Evolutionary conservation across 2,113 vertebrate species (phyloP), one percentile per base, ranked within the genome.

Genomic region (Delphinapterus leucas): DNA sequence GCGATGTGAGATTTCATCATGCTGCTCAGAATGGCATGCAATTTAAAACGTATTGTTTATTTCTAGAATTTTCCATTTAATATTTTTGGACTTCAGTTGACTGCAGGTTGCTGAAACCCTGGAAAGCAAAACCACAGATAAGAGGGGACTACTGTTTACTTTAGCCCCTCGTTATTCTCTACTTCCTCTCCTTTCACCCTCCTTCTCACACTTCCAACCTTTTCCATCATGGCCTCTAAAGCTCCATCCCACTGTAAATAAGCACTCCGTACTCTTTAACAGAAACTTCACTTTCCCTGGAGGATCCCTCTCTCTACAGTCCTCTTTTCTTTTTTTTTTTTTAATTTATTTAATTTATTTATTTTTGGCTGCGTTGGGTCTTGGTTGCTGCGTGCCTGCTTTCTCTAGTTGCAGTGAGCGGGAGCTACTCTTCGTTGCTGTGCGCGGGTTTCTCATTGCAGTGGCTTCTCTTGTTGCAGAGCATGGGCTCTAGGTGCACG

Each of bases 331-430:
- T 74, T 44, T 44, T 9, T 17, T 14, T 17, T 53, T 17, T 53
- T 17, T 5, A 53, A 53, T 53, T 53, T 53, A 53, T 15, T 53
- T 53, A 15, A 49, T 49, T 53, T 53, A 17, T 53, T 53, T 53
- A 53, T 53, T 53, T 53, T 53, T 53, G 15, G 49, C 49, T 53
- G 49, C 15, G 1, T 53, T 53, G 49, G 49, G 49, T 53, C 49
- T 53, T 53, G 15, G 1, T 53, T 1, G 49, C 49, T 17, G 49
- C 15, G 5, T 0, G 5, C 49, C 14, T 0, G 49, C 15, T 17
- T 53, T 53, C 15, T 17, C 49, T 53, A 17, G 49, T 53, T 53
- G 15, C 49, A 17, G 49, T 1, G 1, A 53, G 15, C 5, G 49
- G 49, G 49, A 17, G 49, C 49, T 53, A 53, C 49, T 53, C 49